A percentile compares a stretch with the other conserved stretches of the same genome.
Evolutionary conservation across 1,140 invertebrate species (phyloP).

Genomic region (Drosophila yakuba): DNA sequence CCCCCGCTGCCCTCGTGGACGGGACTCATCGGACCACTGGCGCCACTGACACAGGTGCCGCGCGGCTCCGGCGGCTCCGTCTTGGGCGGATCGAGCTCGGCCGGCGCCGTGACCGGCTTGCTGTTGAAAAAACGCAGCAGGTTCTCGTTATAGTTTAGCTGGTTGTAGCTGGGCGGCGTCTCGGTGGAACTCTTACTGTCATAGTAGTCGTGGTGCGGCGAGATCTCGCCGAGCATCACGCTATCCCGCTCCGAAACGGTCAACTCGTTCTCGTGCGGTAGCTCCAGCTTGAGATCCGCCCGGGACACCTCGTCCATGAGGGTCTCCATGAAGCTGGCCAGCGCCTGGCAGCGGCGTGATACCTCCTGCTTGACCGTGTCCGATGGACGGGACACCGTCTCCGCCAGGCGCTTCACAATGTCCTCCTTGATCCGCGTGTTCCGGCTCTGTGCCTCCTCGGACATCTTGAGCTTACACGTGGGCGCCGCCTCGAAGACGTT

Average conservation of each 20-base stretch:
- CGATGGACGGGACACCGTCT: slow-evolving; percentile 88
- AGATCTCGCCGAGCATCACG: slow-evolving; percentile 93
- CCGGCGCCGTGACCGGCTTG: slow-evolving; percentile 88
- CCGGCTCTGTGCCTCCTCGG: slow-evolving; percentile 87
- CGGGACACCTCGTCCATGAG: slow-evolving; percentile 88
- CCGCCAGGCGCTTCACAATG: slow-evolving; percentile 88
- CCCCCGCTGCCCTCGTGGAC: slow-evolving; percentile 84
- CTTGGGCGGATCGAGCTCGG: slow-evolving; percentile 83
- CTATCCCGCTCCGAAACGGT: slow-evolving; percentile 90
- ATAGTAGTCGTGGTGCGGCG: slow-evolving; percentile 91
- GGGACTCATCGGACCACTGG: slow-evolving; percentile 68
- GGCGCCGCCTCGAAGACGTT: slow-evolving; percentile 88
- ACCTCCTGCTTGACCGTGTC: slow-evolving; percentile 87
- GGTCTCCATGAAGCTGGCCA: slow-evolving; percentile 90
- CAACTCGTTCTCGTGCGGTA: slow-evolving; percentile 86
- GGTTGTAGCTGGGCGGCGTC: slow-evolving; percentile 93
- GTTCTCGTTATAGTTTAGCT: slow-evolving; percentile 95
- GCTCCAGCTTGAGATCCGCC: slow-evolving; percentile 86
- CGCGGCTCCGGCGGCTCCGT: slow-evolving; percentile 65
- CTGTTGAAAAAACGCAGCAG: slow-evolving; percentile 94
- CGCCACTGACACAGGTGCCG: slow-evolving; percentile 36
- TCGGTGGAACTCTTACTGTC: slow-evolving; percentile 93
- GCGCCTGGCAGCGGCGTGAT: slow-evolving; percentile 89
- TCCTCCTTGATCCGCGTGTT: slow-evolving; percentile 88
- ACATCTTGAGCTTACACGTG: slow-evolving; percentile 84